A percentile compares a stretch with the other conserved stretches of the same genome.
Conservation (phyloP, 2,888 invertebrate species). For the Pachymerium ferrugineum region DNA sequence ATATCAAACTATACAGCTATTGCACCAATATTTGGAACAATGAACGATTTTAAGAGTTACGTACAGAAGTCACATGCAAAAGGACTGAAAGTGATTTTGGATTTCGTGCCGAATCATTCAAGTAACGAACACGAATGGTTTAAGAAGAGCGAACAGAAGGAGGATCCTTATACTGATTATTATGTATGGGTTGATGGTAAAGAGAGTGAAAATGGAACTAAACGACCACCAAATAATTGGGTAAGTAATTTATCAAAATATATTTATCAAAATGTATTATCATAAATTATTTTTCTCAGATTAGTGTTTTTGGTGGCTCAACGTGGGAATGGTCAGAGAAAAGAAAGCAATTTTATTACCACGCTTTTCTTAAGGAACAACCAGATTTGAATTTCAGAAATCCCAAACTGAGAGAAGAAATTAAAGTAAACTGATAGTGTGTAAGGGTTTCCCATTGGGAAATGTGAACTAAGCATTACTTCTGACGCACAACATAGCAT, state of each 20-base stretch:
- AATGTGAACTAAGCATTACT: too few relatives aligned
- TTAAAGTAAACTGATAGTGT: slow-evolving; percentile 28
- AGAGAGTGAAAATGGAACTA: slow-evolving; percentile 15
- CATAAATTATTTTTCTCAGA: slow-evolving; percentile 22
- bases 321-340: slow-evolving; percentile 31
- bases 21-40: slow-evolving; percentile 66
- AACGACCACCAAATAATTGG: slow-evolving; percentile 65
- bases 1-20: slow-evolving; percentile 70
- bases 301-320: slow-evolving; percentile 32
- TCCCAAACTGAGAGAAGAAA: slow-evolving; percentile 28
- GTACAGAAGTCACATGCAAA: slow-evolving; percentile 54
- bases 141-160: slow-evolving; percentile 40
- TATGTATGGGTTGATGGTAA: slow-evolving; percentile 46
- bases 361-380: slow-evolving; percentile 32
- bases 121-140: slow-evolving; percentile 51
- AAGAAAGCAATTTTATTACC: slow-evolving; percentile 33
- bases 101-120: slow-evolving; percentile 68
- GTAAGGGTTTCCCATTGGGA: too few relatives aligned
- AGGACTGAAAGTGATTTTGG: slow-evolving; percentile 61
- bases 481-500: too few relatives aligned
- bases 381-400: slow-evolving; percentile 35
- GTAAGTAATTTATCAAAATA: slow-evolving; percentile 49
- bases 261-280: too few relatives aligned
- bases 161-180: slow-evolving; percentile 45
- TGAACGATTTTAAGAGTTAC: slow-evolving; percentile 63